Percentiles rank a stretch among this genome's conserved stretches.
Evolutionary conservation across 2,113 vertebrate genomes (phyloP).

Genomic region (Ophiodon elongatus): DNA sequence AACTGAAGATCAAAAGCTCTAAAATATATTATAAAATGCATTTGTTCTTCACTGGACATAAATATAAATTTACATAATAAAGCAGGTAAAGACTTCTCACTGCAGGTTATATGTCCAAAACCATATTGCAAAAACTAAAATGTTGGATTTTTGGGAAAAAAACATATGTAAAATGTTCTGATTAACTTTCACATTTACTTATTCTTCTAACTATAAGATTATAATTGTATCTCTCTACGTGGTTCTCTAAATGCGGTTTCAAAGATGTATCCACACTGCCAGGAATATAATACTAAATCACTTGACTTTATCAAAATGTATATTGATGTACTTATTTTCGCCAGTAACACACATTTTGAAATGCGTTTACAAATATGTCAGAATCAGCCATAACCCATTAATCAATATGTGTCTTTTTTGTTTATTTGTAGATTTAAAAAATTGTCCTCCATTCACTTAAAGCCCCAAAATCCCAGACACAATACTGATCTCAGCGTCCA

Average conservation of each 20-base stretch:
- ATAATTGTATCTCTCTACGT: neutral
- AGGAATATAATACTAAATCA: neutral
- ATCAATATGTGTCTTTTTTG: neutral
- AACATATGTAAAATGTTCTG: neutral
- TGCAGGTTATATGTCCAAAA: neutral
- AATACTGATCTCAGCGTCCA: neutral
- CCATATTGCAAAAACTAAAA: neutral
- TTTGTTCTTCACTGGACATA: neutral
- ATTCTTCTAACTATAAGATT: neutral
- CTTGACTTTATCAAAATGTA: neutral
- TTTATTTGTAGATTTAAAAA: neutral
- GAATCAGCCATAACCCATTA: neutral
- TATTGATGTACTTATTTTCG: neutral
- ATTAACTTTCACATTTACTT: neutral
- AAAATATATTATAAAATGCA: neutral
- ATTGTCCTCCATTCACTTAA: neutral
- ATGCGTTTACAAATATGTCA: neutral
- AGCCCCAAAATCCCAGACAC: neutral
- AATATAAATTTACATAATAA: neutral
- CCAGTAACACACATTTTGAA: neutral
- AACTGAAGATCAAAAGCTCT: neutral
- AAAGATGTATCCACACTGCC: neutral
- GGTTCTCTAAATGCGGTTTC: neutral
- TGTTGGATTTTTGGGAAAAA: neutral
- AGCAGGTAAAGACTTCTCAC: neutral